Evolutionary conservation across 2,888 invertebrate genomes (phyloP), one percentile per base, ranked within the genome.

Genomic region (Ypsolopha sequella): DNA sequence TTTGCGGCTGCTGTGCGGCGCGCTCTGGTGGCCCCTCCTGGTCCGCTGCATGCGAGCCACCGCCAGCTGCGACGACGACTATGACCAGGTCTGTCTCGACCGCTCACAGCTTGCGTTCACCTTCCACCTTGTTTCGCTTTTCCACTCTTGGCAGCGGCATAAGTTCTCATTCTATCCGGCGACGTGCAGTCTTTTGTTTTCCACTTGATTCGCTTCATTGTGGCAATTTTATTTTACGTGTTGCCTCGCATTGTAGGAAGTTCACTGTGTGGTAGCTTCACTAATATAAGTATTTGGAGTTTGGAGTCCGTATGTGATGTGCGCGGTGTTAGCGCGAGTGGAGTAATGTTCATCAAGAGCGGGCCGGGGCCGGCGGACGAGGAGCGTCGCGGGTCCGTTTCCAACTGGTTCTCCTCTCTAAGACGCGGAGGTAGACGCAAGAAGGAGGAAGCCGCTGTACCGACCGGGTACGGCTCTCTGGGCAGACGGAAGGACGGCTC

Each of bases 361-460:
- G 84, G 76, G 65, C 78, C 80, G 60, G 77, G 70, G 61, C 64
- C 78, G 70, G 78, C 74, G 65, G 81, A 88, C 61, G 87, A 90
- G 60, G 90, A 91, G 71, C 89, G 91, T 61, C 90, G 91, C 58
- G 90, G 91, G 62, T 91, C 91, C 60, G 91, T 93, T 55, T 89
- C 91, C 60, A 93, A 91, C 75, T 95, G 94, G 94, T 94, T 94
- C 77, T 92, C 92, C 58, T 94, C 94, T 56, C 73, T 94, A 69
- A 90, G 93, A 63, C 89, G 94, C 58, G 73, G 89, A 76, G 76
- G 84, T 49, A 73, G 86, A 51, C 78, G 87, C 55, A 80, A 82
- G 64, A 80, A 84, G 47, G 82, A 86, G 60, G 81, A 85, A 56
- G 63, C 65, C 54, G 68, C 72, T 48, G 76, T 74, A 41, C 79